A percentile compares a stretch with the other conserved stretches of the same genome.
These are phyloP conservation scores for Cephalophus harveyi DNA, from an alignment of 2,113 vertebrate species.

Conservation along the genomic window DNA sequence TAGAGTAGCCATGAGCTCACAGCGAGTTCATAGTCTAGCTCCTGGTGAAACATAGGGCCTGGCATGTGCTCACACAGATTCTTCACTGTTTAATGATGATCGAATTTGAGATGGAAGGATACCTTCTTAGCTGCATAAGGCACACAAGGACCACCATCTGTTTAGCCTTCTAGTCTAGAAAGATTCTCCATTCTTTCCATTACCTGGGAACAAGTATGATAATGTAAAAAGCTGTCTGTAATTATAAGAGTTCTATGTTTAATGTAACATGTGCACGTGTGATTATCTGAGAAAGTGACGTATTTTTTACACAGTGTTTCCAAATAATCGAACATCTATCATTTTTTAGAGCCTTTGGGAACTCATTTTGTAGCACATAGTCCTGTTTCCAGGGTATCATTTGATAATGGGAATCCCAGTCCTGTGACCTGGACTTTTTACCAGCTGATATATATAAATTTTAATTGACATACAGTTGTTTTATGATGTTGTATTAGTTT, in stretches of 20 bases:
- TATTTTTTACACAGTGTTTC: neutral
- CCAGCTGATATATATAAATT: neutral
- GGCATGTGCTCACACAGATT: fast-evolving
- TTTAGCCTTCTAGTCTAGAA: neutral
- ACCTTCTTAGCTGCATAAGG: neutral
- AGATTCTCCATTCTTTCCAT: neutral
- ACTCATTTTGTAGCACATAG: neutral
- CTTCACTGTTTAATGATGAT: neutral
- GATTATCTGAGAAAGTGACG: neutral
- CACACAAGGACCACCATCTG: neutral
- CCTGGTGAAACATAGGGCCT: neutral
- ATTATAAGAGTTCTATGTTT: neutral
- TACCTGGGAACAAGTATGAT: neutral
- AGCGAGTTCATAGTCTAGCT: neutral
- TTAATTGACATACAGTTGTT: neutral
- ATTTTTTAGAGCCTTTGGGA: neutral
- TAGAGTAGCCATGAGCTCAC: neutral
- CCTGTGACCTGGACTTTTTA: neutral
- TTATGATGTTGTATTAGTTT: neutral
- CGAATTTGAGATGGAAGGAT: neutral
- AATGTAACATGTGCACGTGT: neutral
- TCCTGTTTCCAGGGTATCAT: neutral
- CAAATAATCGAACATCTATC: neutral
- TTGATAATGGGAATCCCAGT: neutral
- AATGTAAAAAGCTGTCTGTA: neutral